phyloP scores from a whole-genome alignment of 2,113 vertebrate genomes.

The Calcarius ornatus region DNA sequence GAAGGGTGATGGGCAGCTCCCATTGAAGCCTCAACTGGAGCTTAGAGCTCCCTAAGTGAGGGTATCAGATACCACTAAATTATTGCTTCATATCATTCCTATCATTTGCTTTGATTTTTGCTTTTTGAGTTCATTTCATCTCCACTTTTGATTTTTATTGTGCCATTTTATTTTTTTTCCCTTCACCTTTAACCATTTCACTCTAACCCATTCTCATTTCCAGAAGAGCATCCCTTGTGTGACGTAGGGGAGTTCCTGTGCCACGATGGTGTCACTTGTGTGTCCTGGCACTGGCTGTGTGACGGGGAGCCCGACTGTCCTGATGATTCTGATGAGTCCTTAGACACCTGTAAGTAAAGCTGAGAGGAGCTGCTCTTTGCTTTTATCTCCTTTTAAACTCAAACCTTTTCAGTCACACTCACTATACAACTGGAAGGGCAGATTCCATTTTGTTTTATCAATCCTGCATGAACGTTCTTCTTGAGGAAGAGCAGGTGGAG shows the following conservation, averaged over 20 bases:
- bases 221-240: conserved; percentile 86
- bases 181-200: conserved; percentile 30
- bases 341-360: conserved; percentile 84
- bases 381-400: neutral
- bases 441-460: neutral
- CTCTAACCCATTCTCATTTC: conserved; percentile 66
- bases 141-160: neutral
- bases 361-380: neutral
- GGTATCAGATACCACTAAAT: neutral
- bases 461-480: neutral
- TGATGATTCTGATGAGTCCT: conserved; percentile 87
- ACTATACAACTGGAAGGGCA: neutral
- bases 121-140: neutral
- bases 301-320: conserved; percentile 94
- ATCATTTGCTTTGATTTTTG: neutral
- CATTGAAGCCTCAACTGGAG: neutral
- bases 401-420: rapidly evolving
- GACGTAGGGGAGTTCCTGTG: conserved; percentile 92
- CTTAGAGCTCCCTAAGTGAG: neutral
- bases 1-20: neutral
- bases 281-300: conserved; percentile 90
- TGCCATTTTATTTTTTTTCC: neutral
- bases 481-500: too few relatives aligned
- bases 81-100: neutral
- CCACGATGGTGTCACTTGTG: conserved; percentile 80